Conservation (phyloP, 2,797 vertebrate species). For the Betta splendens region DNA sequence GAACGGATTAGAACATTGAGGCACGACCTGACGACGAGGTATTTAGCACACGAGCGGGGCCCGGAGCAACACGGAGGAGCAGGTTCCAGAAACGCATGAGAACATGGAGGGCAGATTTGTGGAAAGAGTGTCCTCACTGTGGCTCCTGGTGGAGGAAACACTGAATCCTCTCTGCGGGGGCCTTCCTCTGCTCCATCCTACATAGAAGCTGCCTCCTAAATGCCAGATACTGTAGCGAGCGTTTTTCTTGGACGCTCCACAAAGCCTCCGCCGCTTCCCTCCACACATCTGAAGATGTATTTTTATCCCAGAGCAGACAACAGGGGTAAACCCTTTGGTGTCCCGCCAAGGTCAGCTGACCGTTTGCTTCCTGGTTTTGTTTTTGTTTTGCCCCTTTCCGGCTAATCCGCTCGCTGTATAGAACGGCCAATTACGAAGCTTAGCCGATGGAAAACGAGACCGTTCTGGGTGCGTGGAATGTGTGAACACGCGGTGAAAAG, state of each 20-base stretch:
- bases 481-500: constrained; percentile 62
- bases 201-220: constrained; percentile 57
- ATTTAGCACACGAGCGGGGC: constrained; percentile 36
- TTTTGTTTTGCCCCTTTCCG: constrained; percentile 65
- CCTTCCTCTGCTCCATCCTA: constrained; percentile 68
- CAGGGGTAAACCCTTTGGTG: constrained; percentile 69
- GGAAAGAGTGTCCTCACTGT: constrained; percentile 42
- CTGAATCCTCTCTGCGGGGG: constrained; percentile 64
- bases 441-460: constrained; percentile 61
- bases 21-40: constrained; percentile 41
- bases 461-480: constrained; percentile 60
- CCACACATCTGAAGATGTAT: constrained; percentile 73
- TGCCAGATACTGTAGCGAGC: constrained; percentile 66
- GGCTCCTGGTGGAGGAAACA: constrained; percentile 67
- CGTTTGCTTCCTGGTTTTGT: constrained; percentile 70
- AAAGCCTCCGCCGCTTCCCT: constrained; percentile 61
- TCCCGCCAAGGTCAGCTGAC: constrained; percentile 58
- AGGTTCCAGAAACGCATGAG: constrained; percentile 35
- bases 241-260: constrained; percentile 77
- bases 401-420: constrained; percentile 59
- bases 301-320: constrained; percentile 72
- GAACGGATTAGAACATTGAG: constrained; percentile 44
- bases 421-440: constrained; percentile 71
- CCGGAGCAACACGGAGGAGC: constrained; percentile 44
- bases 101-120: constrained; percentile 14